Conservation (phyloP, 2,888 invertebrate genomes). For the Panzeria rudis region DNA sequence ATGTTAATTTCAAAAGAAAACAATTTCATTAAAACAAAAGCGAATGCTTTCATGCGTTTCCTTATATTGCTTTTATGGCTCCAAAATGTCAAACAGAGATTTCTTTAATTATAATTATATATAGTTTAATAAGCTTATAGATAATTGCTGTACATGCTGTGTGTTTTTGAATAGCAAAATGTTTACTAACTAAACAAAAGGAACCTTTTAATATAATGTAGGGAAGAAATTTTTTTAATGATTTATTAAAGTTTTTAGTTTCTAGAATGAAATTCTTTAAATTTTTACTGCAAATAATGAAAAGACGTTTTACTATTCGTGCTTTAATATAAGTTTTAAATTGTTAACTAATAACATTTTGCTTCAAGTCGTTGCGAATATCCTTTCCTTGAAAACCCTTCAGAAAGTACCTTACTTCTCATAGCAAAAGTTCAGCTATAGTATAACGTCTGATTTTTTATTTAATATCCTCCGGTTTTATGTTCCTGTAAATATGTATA, state of each 20-base stretch:
- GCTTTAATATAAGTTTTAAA: background rate
- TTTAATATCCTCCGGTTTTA: too few relatives aligned
- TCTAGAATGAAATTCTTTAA: too few relatives aligned
- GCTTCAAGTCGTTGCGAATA: background rate
- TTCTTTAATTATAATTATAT: conserved; percentile 30
- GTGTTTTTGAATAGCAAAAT: background rate
- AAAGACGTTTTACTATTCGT: background rate
- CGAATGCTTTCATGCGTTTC: conserved; percentile 19
- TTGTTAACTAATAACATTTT: background rate
- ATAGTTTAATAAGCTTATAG: conserved; percentile 31
- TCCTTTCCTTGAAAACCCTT: background rate
- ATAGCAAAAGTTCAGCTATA: too few relatives aligned
- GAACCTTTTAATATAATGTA: background rate
- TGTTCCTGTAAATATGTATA: too few relatives aligned
- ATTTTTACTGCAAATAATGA: background rate
- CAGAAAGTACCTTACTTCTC: too few relatives aligned
- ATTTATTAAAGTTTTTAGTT: background rate
- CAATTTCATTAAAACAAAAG: conserved; percentile 49
- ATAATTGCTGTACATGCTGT: background rate
- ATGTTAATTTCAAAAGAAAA: conserved; percentile 58
- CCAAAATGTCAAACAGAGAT: conserved; percentile 5
- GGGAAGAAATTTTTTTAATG: background rate
- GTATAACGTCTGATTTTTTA: too few relatives aligned
- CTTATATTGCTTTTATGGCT: conserved; percentile 6
- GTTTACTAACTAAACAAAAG: conserved; percentile 2